Evolutionary conservation across 2,888 invertebrate genomes (phyloP).

Genomic region (Drosophila mimica): DNA sequence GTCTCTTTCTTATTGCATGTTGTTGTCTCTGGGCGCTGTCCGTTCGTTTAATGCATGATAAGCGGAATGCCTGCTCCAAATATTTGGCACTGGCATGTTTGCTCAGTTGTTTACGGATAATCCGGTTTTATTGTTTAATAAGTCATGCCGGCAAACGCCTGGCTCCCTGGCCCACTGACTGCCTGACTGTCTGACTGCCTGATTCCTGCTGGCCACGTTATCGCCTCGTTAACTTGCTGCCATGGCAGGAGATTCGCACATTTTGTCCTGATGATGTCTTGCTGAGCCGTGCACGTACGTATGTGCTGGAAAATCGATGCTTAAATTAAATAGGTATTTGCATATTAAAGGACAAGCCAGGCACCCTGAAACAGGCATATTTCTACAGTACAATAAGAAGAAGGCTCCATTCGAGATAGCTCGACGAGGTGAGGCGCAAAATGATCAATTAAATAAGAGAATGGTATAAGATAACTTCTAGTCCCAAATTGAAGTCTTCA

Average conservation of each 20-base stretch:
- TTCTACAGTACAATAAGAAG: background rate
- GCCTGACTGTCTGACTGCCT: constrained; percentile 21
- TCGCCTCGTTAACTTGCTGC: constrained; percentile 60
- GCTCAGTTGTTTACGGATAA: constrained; percentile 79
- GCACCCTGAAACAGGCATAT: background rate
- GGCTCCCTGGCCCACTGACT: constrained; percentile 20
- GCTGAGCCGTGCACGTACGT: background rate
- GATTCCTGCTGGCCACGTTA: constrained; percentile 45
- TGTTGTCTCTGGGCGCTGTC: constrained; percentile 37
- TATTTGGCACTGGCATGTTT: constrained; percentile 71
- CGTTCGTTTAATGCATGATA: constrained; percentile 53
- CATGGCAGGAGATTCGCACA: constrained; percentile 28
- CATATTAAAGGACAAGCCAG: constrained; percentile 6
- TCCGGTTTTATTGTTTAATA: constrained; percentile 80
- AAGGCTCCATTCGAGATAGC: background rate
- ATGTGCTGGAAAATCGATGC: constrained; percentile 46
- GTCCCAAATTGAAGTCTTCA: background rate
- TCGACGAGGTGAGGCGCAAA: background rate
- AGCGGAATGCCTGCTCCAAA: constrained; percentile 48
- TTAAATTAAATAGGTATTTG: constrained; percentile 42
- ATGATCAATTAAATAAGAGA: background rate
- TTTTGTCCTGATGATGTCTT: constrained; percentile 20
- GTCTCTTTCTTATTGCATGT: constrained; percentile 3
- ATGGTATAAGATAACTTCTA: background rate
- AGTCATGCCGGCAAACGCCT: constrained; percentile 59